A percentile compares a stretch with the other conserved stretches of the same genome.
phyloP scores from a whole-genome alignment of 2,113 vertebrate species.

The Hystrix cristata region DNA sequence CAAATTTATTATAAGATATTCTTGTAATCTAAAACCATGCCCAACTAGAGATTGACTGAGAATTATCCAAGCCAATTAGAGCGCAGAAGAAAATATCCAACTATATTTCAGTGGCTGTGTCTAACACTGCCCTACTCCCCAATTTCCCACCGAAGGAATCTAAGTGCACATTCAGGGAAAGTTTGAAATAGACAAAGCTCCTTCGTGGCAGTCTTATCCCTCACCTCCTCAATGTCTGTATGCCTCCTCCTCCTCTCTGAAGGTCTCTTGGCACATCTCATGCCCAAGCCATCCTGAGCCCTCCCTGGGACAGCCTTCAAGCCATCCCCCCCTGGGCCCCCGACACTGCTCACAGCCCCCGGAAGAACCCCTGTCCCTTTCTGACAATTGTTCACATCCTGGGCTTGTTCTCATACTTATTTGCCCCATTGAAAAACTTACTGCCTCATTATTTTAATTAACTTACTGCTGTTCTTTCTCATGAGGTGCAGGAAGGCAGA shows the following conservation, averaged over 20 bases:
- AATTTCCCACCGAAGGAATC: background rate
- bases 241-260: background rate
- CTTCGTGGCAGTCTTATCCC: background rate
- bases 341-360: background rate
- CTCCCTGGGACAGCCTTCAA: background rate
- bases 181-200: background rate
- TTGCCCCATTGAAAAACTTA: background rate
- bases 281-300: background rate
- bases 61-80: background rate
- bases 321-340: background rate
- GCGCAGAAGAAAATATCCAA: background rate
- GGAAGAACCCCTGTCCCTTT: background rate
- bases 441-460: slow-evolving; percentile 30
- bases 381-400: background rate
- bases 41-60: background rate
- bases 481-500: background rate
- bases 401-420: background rate
- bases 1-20: slow-evolving; percentile 45
- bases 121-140: background rate
- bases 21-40: background rate
- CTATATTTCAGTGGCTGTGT: background rate
- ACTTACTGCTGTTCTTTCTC: background rate
- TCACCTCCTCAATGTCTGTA: background rate
- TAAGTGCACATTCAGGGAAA: background rate
- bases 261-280: background rate